Base-by-base conservation (phyloP, 2,797 vertebrate species). In the Cottoperca gobio region DNA sequence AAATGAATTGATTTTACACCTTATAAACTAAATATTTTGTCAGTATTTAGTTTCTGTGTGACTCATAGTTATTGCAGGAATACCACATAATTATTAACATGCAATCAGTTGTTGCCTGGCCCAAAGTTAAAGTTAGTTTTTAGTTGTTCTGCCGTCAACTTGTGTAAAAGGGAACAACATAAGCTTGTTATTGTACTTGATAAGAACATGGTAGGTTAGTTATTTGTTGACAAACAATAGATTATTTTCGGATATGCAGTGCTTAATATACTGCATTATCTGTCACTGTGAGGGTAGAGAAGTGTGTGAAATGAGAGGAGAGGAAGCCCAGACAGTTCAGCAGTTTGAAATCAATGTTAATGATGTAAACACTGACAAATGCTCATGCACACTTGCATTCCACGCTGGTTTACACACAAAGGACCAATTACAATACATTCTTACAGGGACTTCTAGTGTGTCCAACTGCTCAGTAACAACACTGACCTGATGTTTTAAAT, bases 301-400 rank as follows among this genome's bases (percentile, higher is more conserved):
- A n/a, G n/a, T n/a, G n/a, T n/a, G 65, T 46, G 19, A 66, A 28
- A 28, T 1, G 2, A 24, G 45, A 23, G 4, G 28, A 24, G 4
- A 7, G 35, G 12, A 2, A 23, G 9, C 28, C 1, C 8, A 14
- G 16, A 42, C n/a, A 40, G 16, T 33, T 33, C 4, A 8, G 13
- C 55, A 21, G 31, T 49, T 53, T 37, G 6, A 48, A 35, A 72
- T 60, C 58, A 55, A 64, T 62, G 42, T 7, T 54, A 39, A 43
- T 50, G 69, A 60, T 46, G 23, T 66, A 39, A 73, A 61, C 54
- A 65, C 11, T 21, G 39, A 40, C 19, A 46, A 59, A 65, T 42
- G 33, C 14, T 33, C 26, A 33, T 17, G 11, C 26, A 49, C 2
- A 21, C 39, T 40, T 35, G 5, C 26, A 13, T 4, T 39, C 8